Evolutionary conservation across 2,113 vertebrate genomes (phyloP).

Genomic region (Gnathonemus longibarbis): DNA sequence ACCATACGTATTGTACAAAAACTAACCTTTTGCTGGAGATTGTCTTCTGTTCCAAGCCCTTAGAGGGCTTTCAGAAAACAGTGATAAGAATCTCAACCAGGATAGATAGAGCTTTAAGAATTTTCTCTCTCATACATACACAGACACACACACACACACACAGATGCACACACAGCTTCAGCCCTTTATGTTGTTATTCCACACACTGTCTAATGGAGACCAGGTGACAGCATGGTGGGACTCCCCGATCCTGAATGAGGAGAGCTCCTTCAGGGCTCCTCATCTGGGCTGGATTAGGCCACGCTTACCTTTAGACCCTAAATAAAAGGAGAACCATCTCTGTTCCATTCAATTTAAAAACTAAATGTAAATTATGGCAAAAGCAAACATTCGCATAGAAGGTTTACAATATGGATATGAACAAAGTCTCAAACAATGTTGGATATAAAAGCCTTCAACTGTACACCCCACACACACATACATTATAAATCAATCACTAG

Average conservation of each 20-base stretch:
- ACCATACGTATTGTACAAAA: not conserved
- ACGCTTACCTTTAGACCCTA: not conserved
- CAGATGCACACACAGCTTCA: not conserved
- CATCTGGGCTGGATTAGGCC: not conserved
- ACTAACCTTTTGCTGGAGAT: not conserved
- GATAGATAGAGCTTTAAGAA: not conserved
- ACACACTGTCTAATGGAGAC: not conserved
- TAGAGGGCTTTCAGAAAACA: not conserved
- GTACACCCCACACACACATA: not conserved
- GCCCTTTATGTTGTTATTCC: slow-evolving; percentile 13
- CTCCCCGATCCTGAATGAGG: not conserved
- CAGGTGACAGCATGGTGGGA: not conserved
- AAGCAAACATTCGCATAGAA: not conserved
- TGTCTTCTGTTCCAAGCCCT: not conserved
- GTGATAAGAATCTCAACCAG: not conserved
- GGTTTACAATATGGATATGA: not conserved
- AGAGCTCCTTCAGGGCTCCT: not conserved
- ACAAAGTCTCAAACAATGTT: slow-evolving; percentile 2
- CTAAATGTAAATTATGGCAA: not conserved
- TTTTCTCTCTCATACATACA: not conserved
- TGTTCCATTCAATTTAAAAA: not conserved
- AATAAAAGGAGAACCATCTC: not conserved
- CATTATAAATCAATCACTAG: not conserved
- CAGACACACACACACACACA: not conserved
- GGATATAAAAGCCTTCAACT: not conserved